These are phyloP conservation scores for Galago senegalensis DNA, from an alignment of 2,797 vertebrate genomes.

Conservation along the genomic window DNA sequence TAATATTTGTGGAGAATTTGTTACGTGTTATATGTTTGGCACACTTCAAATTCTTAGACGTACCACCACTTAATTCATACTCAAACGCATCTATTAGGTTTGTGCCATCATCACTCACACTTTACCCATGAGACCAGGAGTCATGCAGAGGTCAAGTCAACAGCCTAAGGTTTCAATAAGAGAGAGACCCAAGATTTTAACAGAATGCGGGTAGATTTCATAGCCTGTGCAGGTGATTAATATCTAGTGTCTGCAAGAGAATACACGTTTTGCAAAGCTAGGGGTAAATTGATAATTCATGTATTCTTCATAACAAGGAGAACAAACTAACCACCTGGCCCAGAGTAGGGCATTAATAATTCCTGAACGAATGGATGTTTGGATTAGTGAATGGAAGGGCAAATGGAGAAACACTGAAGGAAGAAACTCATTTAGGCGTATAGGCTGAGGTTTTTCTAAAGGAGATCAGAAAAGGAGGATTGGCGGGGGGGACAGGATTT, in stretches of 20 bases:
- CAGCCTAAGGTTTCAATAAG: background rate
- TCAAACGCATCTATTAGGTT: background rate
- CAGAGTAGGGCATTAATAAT: background rate
- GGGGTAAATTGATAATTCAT: background rate
- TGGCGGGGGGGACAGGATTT: background rate
- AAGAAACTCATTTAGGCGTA: background rate
- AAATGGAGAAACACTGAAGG: background rate
- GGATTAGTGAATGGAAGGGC: background rate
- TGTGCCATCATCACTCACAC: background rate
- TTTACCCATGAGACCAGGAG: background rate
- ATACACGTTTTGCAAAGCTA: background rate
- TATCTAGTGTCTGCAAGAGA: background rate
- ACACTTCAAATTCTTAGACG: background rate
- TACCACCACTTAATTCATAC: background rate
- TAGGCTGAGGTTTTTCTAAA: background rate
- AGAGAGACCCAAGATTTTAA: background rate
- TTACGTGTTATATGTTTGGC: background rate
- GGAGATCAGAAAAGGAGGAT: background rate
- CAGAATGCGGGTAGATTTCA: background rate
- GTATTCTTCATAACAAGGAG: too few species aligned
- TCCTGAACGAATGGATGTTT: background rate
- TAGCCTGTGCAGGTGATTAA: background rate
- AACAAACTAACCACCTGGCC: background rate
- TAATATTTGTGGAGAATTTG: background rate
- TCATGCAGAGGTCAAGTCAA: background rate